Evolutionary conservation across 2,888 invertebrate species (phyloP).

Genomic region (Antitype chi): DNA sequence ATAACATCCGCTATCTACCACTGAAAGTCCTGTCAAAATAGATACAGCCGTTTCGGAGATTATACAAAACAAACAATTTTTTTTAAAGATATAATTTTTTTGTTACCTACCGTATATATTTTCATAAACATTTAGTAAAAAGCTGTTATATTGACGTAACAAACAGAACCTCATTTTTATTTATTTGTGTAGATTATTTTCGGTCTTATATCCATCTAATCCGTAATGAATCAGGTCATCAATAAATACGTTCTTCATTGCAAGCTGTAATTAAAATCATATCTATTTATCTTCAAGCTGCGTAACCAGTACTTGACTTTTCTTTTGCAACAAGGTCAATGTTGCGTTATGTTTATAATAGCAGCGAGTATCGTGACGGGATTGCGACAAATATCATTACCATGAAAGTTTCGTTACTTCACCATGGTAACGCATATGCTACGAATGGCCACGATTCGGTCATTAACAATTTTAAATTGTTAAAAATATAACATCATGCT

Average conservation of each 20-base stretch:
- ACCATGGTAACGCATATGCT: constrained; percentile 46
- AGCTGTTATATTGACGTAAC: too few relatives aligned
- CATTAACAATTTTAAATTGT: constrained; percentile 9
- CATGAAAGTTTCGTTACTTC: constrained; percentile 59
- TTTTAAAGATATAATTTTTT: too few relatives aligned
- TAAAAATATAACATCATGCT: background rate
- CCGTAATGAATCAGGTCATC: background rate
- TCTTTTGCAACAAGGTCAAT: constrained; percentile 63
- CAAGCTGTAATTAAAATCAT: constrained; percentile 21
- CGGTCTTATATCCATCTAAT: too few relatives aligned
- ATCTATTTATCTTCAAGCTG: constrained; percentile 31
- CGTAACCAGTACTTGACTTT: constrained; percentile 48
- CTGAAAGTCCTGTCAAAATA: too few relatives aligned
- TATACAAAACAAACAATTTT: too few relatives aligned
- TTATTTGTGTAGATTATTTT: background rate
- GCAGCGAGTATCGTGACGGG: constrained; percentile 50
- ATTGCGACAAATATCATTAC: constrained; percentile 60
- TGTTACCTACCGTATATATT: too few relatives aligned
- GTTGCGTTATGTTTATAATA: constrained; percentile 59
- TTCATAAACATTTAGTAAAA: too few relatives aligned
- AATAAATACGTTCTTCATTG: background rate
- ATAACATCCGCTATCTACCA: too few relatives aligned
- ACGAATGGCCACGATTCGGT: constrained; percentile 30
- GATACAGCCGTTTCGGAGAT: too few relatives aligned
- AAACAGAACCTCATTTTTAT: too few relatives aligned